These are phyloP conservation scores for Andrena marginata DNA, from an alignment of 2,888 invertebrate genomes.

Conservation along the genomic window DNA sequence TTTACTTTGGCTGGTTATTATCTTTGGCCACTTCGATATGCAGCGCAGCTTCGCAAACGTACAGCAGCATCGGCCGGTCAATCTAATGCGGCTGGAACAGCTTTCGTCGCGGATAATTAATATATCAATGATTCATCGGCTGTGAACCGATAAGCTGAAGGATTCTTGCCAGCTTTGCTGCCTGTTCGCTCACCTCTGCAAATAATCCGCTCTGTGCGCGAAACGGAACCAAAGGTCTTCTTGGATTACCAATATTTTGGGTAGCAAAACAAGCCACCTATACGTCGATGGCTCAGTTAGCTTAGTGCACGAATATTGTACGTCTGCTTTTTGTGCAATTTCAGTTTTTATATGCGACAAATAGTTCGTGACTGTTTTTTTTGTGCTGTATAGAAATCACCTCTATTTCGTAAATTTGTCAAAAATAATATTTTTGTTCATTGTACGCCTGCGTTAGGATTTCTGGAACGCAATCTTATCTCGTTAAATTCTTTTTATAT, in stretches of 20 bases:
- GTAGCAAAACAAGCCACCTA: not conserved
- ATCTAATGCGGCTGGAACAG: not conserved
- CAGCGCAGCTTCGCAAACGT: slow-evolving; percentile 36
- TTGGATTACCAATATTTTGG: not conserved
- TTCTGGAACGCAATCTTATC: not conserved
- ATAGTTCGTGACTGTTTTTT: no score
- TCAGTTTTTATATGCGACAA: no score
- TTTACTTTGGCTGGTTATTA: slow-evolving; percentile 52
- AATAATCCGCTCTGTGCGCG: not conserved
- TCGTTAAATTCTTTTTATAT: not conserved
- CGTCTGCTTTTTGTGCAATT: no score
- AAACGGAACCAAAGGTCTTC: not conserved
- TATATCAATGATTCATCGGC: slow-evolving; percentile 45
- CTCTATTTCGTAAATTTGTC: no score
- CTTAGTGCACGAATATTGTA: not conserved
- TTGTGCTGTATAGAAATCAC: no score
- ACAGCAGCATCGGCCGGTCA: slow-evolving; percentile 14
- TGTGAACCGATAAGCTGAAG: slow-evolving; percentile 22
- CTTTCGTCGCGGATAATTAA: slow-evolving; percentile 43
- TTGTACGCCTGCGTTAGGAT: no score
- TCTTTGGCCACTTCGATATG: slow-evolving; percentile 33
- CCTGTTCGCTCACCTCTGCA: not conserved
- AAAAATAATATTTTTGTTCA: no score
- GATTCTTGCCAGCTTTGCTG: slow-evolving; percentile 9
- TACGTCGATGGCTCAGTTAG: not conserved